Conservation (phyloP, 2,888 invertebrate genomes). For the Physocephala rufipes region DNA sequence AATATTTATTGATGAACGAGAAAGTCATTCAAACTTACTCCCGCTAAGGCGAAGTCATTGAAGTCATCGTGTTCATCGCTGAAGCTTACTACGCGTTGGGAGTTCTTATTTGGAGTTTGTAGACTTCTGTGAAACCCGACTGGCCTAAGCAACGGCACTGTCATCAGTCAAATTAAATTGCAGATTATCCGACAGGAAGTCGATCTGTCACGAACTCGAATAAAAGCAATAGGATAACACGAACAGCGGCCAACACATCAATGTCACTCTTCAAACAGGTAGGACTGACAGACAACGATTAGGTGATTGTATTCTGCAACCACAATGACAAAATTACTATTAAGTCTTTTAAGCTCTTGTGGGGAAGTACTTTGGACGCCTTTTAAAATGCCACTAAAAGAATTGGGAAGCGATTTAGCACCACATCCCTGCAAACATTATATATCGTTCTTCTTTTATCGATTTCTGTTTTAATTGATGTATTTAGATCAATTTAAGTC, state of each 20-base stretch:
- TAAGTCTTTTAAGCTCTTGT: too few species aligned
- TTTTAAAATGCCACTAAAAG: too few species aligned
- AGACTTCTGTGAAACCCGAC: conserved; percentile 33
- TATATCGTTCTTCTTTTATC: too few species aligned
- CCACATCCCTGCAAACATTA: too few species aligned
- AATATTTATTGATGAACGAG: too few species aligned
- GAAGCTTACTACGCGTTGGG: not conserved
- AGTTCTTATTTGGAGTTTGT: conserved; percentile 1
- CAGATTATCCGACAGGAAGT: conserved; percentile 64
- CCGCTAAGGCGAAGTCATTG: conserved; percentile 1
- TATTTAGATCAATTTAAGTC: too few species aligned
- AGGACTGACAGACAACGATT: too few species aligned
- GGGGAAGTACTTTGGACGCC: too few species aligned
- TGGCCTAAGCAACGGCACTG: conserved; percentile 43
- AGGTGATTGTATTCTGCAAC: not conserved
- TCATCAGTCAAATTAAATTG: conserved; percentile 66
- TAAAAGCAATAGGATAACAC: conserved; percentile 48
- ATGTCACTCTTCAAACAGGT: conserved; percentile 20
- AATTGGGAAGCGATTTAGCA: too few species aligned
- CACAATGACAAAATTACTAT: conserved; percentile 29
- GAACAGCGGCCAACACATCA: conserved; percentile 42
- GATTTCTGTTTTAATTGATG: too few species aligned
- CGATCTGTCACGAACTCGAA: conserved; percentile 62
- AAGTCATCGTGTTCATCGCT: conserved; percentile 29
- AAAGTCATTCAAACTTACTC: too few species aligned